Percentiles rank a stretch among this genome's conserved stretches.
These are phyloP conservation scores for Gibbula magus DNA, from an alignment of 2,888 invertebrate species.

Conservation along the genomic window DNA sequence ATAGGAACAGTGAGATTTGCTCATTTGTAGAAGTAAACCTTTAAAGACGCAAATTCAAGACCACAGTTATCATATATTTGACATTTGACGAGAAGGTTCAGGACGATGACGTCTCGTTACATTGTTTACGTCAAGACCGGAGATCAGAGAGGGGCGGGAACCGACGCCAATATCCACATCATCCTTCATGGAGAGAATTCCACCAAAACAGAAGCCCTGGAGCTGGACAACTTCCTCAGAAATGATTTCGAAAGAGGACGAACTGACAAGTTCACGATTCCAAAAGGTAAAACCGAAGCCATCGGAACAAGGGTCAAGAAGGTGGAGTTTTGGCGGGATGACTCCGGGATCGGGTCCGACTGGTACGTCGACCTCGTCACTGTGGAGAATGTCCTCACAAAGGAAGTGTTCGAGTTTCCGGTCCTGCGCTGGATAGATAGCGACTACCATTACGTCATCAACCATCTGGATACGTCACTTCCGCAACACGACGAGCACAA, in stretches of 20 bases:
- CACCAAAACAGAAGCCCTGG: conserved; percentile 63
- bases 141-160: conserved; percentile 73
- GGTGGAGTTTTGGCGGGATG: conserved; percentile 75
- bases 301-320: conserved; percentile 48
- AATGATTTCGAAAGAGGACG: conserved; percentile 73
- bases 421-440: conserved; percentile 75
- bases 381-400: conserved; percentile 59
- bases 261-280: conserved; percentile 68
- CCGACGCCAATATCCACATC: conserved; percentile 75
- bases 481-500: conserved; percentile 73
- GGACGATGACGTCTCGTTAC: neutral
- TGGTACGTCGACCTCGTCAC: conserved; percentile 74
- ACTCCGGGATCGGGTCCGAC: conserved; percentile 68
- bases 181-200: conserved; percentile 72
- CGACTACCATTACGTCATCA: conserved; percentile 70
- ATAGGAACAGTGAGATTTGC: too few species aligned
- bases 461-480: conserved; percentile 73
- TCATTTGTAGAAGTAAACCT: too few species aligned
- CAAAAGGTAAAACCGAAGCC: conserved; percentile 26
- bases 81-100: neutral
- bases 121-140: conserved; percentile 75
- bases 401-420: conserved; percentile 69
- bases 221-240: conserved; percentile 70
- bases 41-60: too few species aligned
- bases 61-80: too few species aligned